Evolutionary conservation across 2,113 vertebrate species (phyloP), one percentile per base, ranked within the genome.

Genomic region (Psophia crepitans): DNA sequence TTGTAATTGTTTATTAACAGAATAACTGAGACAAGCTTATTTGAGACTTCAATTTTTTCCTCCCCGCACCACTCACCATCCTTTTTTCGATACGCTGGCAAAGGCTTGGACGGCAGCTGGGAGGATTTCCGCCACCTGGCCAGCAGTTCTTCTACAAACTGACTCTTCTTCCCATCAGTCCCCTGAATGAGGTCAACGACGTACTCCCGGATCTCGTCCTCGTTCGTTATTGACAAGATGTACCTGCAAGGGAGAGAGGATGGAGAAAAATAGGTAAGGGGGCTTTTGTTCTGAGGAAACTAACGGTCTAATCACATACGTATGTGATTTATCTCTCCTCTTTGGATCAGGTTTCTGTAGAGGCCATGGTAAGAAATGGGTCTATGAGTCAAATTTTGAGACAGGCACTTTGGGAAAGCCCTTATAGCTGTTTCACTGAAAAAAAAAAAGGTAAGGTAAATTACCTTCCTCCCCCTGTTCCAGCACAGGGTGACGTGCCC

Each of bases 161-260:
- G 91, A 41, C 98, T 96, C 95, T 99, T 99, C 70, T 95, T 98
- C 24, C 98, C 99, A 0, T 99, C 99, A 0, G 98, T 98, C 54
- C 99, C 99, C 92, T 99, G 99, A 21, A 99, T 96, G 20, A 99
- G 98, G 88, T 99, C 99, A 21, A 98, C 96, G 6, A 99, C 98
- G 9, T 99, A 99, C 60, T 99, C 99, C 58, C 98, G 98, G 64
- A 99, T 98, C 97, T 99, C 99, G 0, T 99, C 99, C 44, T 98
- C 98, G 3, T 96, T 98, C 21, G 99, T 98, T 80, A 99, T 99
- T 5, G 99, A 99, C 30, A 99, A 95, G 91, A 99, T 98, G 84
- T 99, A 99, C 94, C 99, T 99, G 70, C 7, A 26, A 37, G 66
- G 20, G 20, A 46, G 39, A 60, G 21, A 27, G 69, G 46, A 26